A percentile compares a stretch with the other conserved stretches of the same genome.
Evolutionary conservation across 1,140 invertebrate genomes (phyloP).

Genomic region (Brachionus plicatilis): DNA sequence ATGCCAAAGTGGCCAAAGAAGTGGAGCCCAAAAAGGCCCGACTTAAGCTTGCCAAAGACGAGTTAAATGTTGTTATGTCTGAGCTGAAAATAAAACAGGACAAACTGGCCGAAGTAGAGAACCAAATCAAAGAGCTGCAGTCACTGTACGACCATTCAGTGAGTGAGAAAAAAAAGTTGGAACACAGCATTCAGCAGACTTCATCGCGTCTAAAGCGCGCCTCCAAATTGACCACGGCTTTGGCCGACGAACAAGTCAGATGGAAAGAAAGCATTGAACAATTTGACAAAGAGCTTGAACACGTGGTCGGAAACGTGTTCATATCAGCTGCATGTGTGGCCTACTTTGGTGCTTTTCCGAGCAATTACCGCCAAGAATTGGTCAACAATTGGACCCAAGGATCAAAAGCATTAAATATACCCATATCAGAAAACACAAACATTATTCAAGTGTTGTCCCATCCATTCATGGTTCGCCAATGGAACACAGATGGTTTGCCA

Average conservation of each 20-base stretch:
- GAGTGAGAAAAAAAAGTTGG: constrained; percentile 61
- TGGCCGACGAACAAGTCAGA: constrained; percentile 73
- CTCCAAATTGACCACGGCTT: constrained; percentile 71
- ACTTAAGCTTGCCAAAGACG: constrained; percentile 59
- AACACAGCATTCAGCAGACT: constrained; percentile 67
- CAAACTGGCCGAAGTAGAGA: constrained; percentile 53
- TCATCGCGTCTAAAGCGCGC: constrained; percentile 70
- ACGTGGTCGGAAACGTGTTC: constrained; percentile 57
- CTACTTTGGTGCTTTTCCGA: constrained; percentile 57
- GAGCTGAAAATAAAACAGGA: constrained; percentile 54
- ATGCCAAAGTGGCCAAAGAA: constrained; percentile 50
- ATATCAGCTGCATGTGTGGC: constrained; percentile 56
- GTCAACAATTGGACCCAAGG: constrained; percentile 43
- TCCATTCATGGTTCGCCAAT: constrained; percentile 72
- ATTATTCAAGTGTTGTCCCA: constrained; percentile 65
- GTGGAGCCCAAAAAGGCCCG: constrained; percentile 69
- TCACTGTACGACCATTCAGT: constrained; percentile 58
- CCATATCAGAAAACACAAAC: constrained; percentile 46
- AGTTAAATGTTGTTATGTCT: constrained; percentile 53
- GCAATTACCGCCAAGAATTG: constrained; percentile 48
- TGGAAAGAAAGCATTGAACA: constrained; percentile 69
- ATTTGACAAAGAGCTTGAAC: constrained; percentile 52
- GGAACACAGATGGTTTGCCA: constrained; percentile 75
- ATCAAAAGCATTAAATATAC: constrained; percentile 52
- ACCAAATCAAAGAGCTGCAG: constrained; percentile 55